Evolutionary conservation across 2,888 invertebrate genomes (phyloP).

Genomic region (Drosophila quinaria): DNA sequence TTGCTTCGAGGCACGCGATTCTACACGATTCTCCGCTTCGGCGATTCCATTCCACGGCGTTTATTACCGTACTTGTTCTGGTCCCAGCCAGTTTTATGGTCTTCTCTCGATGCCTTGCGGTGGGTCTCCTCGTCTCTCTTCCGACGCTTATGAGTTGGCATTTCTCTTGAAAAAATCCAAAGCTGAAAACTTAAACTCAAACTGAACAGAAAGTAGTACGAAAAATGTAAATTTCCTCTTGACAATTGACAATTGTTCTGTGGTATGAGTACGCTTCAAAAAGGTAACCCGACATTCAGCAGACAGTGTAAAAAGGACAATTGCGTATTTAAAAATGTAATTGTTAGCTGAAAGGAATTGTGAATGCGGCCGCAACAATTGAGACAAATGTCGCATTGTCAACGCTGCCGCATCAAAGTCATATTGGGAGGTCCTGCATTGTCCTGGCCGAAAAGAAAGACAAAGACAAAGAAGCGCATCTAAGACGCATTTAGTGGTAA

Average conservation of each 20-base stretch:
- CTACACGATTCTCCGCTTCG: constrained; percentile 47
- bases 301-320: constrained; percentile 64
- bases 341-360: constrained; percentile 65
- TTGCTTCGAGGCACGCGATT: constrained; percentile 72
- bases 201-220: constrained; percentile 50
- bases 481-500: constrained; percentile 68
- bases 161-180: constrained; percentile 20
- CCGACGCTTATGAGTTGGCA: constrained; percentile 8
- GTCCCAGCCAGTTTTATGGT: constrained; percentile 59
- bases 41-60: constrained; percentile 32
- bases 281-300: constrained; percentile 54
- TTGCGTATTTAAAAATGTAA: constrained; percentile 76
- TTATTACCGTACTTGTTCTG: constrained; percentile 51
- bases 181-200: constrained; percentile 4
- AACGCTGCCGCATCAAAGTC: constrained; percentile 66
- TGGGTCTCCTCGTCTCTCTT: constrained; percentile 54
- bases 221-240: constrained; percentile 71
- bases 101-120: constrained; percentile 64
- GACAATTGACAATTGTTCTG: constrained; percentile 58
- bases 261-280: constrained; percentile 58
- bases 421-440: constrained; percentile 77
- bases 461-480: constrained; percentile 11
- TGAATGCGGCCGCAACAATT: constrained; percentile 54
- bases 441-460: constrained; percentile 32
- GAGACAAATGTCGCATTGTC: constrained; percentile 70